Percentiles rank a stretch among this genome's conserved stretches.
Evolutionary conservation across 23 tunicate genomes (phyloP).

Genomic region (Diplosoma virens): DNA sequence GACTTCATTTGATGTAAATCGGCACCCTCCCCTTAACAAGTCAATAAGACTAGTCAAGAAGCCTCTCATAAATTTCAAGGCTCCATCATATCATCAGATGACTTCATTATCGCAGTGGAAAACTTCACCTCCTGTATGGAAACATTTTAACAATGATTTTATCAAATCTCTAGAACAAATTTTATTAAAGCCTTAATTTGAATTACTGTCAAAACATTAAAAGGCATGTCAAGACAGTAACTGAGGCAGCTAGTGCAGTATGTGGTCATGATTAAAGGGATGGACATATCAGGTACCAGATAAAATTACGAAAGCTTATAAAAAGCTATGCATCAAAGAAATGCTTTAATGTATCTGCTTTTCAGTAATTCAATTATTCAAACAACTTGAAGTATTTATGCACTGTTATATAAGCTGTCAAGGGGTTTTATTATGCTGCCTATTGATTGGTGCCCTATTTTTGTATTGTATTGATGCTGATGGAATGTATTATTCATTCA

Average conservation of each 20-base stretch:
- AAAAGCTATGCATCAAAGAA: background rate
- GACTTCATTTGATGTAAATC: background rate
- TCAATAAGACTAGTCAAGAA: background rate
- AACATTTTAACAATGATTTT: conserved; percentile 5
- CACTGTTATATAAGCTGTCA: no score
- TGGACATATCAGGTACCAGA: background rate
- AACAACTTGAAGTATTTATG: background rate
- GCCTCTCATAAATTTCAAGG: conserved; percentile 1
- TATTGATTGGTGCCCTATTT: no score
- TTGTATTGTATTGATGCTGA: no score
- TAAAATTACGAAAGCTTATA: background rate
- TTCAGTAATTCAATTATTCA: background rate
- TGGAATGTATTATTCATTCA: no score
- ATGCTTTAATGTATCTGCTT: background rate
- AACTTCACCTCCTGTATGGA: background rate
- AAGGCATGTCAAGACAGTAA: background rate
- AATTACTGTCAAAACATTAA: background rate
- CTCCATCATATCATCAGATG: background rate
- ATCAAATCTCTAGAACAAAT: background rate
- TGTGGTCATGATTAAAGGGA: background rate
- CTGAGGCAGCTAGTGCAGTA: background rate
- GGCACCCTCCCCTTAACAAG: background rate
- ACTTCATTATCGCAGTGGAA: conserved; percentile 1
- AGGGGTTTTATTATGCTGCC: no score
- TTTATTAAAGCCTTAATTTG: background rate